Conservation (phyloP, 1,140 invertebrate genomes). For the Danaus melanippus region DNA sequence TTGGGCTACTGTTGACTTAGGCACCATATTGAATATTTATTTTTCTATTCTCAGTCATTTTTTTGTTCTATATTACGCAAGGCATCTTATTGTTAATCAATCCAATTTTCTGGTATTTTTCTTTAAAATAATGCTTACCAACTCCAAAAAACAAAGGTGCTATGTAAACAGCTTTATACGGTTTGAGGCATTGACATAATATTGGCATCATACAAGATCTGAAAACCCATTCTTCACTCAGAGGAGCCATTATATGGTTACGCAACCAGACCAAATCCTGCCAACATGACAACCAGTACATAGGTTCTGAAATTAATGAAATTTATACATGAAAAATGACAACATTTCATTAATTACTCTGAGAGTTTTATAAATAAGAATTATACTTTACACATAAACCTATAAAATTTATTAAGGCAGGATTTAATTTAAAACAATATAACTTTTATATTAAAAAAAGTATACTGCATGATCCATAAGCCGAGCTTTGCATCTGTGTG, state of each 20-base stretch:
- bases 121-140: constrained; percentile 68
- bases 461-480: too few relatives aligned
- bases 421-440: too few relatives aligned
- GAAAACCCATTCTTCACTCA: constrained; percentile 96
- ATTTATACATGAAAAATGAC: not conserved
- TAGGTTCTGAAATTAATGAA: constrained; percentile 74
- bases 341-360: not conserved
- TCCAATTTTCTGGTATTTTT: too few relatives aligned
- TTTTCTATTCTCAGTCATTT: too few relatives aligned
- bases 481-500: too few relatives aligned
- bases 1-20: too few relatives aligned
- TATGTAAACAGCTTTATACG: constrained; percentile 83
- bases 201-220: constrained; percentile 95
- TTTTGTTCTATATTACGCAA: too few relatives aligned
- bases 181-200: constrained; percentile 86
- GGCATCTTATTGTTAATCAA: too few relatives aligned
- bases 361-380: not conserved
- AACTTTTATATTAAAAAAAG: not conserved
- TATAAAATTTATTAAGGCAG: too few relatives aligned
- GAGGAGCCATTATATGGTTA: constrained; percentile 91
- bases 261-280: constrained; percentile 88
- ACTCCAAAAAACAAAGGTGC: constrained; percentile 95
- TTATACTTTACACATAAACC: not conserved
- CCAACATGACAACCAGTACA: constrained; percentile 81
- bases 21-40: too few relatives aligned